Conservation (phyloP, 1,140 invertebrate species). For the Achatina immaculata region DNA sequence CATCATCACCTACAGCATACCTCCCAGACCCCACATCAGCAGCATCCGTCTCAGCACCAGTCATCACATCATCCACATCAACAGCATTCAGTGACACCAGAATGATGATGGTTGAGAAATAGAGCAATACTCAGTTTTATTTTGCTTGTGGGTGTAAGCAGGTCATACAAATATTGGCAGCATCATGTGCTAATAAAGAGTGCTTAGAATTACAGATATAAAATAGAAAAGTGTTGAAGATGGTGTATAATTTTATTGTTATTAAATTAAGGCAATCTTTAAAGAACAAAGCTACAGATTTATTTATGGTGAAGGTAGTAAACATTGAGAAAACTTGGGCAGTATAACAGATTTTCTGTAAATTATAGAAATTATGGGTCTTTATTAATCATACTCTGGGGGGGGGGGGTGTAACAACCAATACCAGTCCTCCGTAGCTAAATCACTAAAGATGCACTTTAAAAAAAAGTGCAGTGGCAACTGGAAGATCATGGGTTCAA, state of each 20-base stretch:
- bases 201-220: too few relatives aligned
- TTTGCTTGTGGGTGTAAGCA: slow-evolving; percentile 1
- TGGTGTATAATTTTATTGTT: background rate
- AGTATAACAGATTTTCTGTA: too few relatives aligned
- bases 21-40: background rate
- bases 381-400: too few relatives aligned
- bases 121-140: background rate
- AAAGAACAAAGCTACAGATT: background rate
- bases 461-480: too few relatives aligned
- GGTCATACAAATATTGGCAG: background rate
- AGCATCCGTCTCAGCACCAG: slow-evolving; percentile 1
- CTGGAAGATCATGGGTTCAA: too few relatives aligned
- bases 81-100: slow-evolving; percentile 22
- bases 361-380: too few relatives aligned
- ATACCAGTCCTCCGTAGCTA: too few relatives aligned
- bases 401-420: too few relatives aligned
- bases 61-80: slow-evolving; percentile 8
- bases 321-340: too few relatives aligned
- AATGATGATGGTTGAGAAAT: slow-evolving; percentile 22
- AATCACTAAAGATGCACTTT: too few relatives aligned
- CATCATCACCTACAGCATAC: slow-evolving; percentile 31
- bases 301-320: background rate
- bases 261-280: background rate
- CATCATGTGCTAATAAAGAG: background rate
- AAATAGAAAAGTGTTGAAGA: too few relatives aligned